Percentiles rank a stretch among this genome's conserved stretches.
Evolutionary conservation across 2,797 vertebrate species (phyloP).

Genomic region (Anguilla megastoma): DNA sequence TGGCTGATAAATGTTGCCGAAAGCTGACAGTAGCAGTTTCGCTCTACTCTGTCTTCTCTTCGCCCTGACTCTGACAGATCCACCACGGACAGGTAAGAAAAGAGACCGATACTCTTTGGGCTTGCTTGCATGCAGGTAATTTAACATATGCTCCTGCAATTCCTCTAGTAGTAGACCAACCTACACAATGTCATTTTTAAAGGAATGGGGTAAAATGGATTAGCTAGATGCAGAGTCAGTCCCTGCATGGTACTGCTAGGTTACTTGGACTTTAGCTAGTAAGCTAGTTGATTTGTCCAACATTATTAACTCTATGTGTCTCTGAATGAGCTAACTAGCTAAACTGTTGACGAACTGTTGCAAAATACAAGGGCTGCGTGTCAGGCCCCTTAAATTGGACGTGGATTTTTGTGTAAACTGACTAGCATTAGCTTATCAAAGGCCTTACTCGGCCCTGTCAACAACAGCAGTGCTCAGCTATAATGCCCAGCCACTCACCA

Average conservation of each 20-base stretch:
- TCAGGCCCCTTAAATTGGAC: neutral
- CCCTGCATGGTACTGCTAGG: neutral
- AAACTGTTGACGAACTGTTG: neutral
- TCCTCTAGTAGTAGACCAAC: neutral
- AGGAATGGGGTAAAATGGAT: neutral
- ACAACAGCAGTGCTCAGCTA: neutral
- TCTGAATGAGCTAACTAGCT: neutral
- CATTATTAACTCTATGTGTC: neutral
- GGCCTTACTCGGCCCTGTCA: neutral
- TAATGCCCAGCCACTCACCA: neutral
- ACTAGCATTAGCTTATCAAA: neutral
- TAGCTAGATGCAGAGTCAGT: neutral
- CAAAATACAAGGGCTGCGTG: neutral
- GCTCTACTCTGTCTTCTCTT: conserved; percentile 89
- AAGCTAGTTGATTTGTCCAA: neutral
- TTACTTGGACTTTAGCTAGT: neutral
- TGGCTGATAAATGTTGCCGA: conserved; percentile 99
- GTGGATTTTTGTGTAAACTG: neutral
- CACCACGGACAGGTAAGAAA: conserved; percentile 87
- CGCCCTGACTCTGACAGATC: conserved; percentile 86
- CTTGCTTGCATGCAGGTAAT: neutral
- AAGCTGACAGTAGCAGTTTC: conserved; percentile 88
- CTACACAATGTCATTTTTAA: neutral
- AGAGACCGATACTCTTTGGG: neutral
- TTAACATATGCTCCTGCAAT: neutral